Evolutionary conservation across 2,888 invertebrate genomes (phyloP).

Genomic region (Stratiomys singularior): DNA sequence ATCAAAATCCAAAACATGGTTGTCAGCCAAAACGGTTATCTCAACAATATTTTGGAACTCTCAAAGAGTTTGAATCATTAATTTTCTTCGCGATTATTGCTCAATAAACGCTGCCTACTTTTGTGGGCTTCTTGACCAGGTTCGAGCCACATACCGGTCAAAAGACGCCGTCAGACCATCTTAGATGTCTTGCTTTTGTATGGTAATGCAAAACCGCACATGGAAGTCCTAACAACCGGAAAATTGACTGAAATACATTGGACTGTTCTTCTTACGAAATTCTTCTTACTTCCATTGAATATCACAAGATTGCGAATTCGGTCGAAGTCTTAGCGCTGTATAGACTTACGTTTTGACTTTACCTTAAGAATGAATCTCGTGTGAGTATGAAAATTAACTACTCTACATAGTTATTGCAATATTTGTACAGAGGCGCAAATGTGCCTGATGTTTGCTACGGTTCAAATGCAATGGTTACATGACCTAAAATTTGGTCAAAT

Average conservation of each 20-base stretch:
- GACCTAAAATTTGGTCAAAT: too few relatives aligned
- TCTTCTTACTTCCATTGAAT: too few relatives aligned
- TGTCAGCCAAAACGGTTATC: constrained; percentile 1
- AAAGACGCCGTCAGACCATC: neutral
- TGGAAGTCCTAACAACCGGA: constrained; percentile 1
- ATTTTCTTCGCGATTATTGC: constrained; percentile 7
- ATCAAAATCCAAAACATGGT: constrained; percentile 9
- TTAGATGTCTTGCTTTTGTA: neutral
- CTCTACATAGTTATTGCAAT: too few relatives aligned
- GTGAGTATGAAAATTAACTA: too few relatives aligned
- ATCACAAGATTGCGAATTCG: too few relatives aligned
- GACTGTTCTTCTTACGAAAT: constrained; percentile 1
- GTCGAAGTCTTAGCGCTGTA: too few relatives aligned
- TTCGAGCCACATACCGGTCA: neutral
- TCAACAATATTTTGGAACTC: constrained; percentile 9
- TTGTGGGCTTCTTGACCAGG: neutral
- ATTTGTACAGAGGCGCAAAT: too few relatives aligned
- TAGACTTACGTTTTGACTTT: too few relatives aligned
- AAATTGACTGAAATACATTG: constrained; percentile 3
- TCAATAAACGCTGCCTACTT: constrained; percentile 4
- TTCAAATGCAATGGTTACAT: too few relatives aligned
- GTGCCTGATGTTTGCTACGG: too few relatives aligned
- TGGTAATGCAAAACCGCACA: neutral
- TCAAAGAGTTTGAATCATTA: neutral
- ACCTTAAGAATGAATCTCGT: too few relatives aligned